These are phyloP conservation scores for Engraulis encrasicolus DNA, from an alignment of 2,113 vertebrate species.

Conservation along the genomic window DNA sequence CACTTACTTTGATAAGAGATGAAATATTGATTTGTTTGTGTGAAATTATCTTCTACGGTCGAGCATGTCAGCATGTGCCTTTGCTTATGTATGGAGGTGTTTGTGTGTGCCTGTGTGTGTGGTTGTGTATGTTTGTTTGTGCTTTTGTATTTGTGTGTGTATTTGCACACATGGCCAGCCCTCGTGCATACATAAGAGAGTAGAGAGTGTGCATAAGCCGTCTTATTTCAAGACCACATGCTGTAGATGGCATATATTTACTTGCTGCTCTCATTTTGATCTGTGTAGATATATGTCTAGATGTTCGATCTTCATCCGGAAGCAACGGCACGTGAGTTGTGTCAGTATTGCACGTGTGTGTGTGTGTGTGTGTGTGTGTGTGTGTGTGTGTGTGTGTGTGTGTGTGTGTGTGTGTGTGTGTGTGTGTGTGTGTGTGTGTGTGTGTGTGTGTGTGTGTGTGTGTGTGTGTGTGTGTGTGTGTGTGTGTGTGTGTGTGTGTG, in stretches of 20 bases:
- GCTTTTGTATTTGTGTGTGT: no score
- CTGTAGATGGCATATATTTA: no score
- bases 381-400: background rate
- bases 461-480: background rate
- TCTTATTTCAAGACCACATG: no score
- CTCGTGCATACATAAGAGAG: background rate
- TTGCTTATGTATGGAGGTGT: no score
- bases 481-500: background rate
- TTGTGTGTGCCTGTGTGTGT: no score
- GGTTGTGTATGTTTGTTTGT: no score
- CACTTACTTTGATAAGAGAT: background rate
- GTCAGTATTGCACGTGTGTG: background rate
- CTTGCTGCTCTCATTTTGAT: no score
- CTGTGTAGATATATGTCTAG: no score
- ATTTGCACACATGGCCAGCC: no score
- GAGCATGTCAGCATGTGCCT: background rate
- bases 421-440: background rate
- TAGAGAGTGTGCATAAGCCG: background rate
- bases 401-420: constrained; percentile 10
- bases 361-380: background rate
- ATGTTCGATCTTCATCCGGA: no score
- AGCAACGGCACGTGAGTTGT: no score
- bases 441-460: background rate
- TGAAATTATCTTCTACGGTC: background rate
- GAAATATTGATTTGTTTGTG: constrained; percentile 5